A percentile compares a stretch with the other conserved stretches of the same genome.
Conservation (phyloP, 2,113 vertebrate genomes). For the Podarcis cretensis region DNA sequence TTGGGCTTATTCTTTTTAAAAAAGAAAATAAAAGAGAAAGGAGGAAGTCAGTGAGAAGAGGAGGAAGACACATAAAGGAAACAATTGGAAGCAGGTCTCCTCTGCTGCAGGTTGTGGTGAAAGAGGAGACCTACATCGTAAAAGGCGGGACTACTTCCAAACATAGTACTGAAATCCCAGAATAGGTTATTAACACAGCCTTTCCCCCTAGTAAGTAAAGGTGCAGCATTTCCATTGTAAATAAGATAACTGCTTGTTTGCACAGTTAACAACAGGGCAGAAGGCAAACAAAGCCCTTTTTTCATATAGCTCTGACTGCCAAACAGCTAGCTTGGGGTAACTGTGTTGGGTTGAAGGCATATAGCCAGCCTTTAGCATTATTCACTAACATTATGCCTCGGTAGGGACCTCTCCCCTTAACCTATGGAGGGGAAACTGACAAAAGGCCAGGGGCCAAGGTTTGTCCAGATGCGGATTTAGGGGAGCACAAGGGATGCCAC, state of each 20-base stretch:
- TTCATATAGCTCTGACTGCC: neutral
- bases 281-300: neutral
- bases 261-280: neutral
- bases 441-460: neutral
- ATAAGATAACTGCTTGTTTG: neutral
- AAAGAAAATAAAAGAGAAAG: too few species aligned
- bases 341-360: neutral
- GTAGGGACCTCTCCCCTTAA: neutral
- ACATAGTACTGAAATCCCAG: neutral
- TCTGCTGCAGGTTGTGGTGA: neutral
- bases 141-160: neutral
- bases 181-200: neutral
- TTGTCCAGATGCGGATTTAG: too few species aligned
- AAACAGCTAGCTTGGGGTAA: neutral
- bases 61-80: neutral
- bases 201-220: neutral
- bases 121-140: neutral
- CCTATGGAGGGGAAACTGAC: too few species aligned
- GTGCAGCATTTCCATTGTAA: neutral
- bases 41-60: neutral
- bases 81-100: neutral
- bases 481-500: too few species aligned
- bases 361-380: neutral
- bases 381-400: neutral
- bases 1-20: neutral